Conservation (phyloP, 2,797 vertebrate genomes). For the Anguilla pacifica region DNA sequence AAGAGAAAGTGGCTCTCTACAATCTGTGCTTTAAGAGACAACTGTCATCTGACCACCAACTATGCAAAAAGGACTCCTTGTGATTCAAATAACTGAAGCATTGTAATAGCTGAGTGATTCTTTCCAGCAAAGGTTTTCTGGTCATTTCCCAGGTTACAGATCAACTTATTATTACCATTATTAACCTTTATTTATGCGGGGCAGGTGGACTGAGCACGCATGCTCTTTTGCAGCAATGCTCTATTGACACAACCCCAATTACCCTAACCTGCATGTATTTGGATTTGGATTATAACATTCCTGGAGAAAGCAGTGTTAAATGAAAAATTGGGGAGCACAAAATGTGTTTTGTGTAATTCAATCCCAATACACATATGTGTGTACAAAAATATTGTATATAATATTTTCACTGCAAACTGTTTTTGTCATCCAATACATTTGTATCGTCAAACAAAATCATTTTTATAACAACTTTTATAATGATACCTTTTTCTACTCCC, state of each 20-base stretch:
- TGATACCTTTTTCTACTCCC: no score
- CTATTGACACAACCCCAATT: no score
- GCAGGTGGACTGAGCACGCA: not conserved
- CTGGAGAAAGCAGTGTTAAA: not conserved
- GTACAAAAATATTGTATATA: not conserved
- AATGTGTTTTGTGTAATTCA: not conserved
- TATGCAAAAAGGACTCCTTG: not conserved
- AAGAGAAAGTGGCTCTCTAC: not conserved
- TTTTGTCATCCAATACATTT: no score
- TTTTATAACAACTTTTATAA: no score
- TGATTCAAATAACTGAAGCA: not conserved
- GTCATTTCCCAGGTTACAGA: not conserved
- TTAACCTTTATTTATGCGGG: no score
- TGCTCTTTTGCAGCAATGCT: no score
- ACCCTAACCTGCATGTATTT: no score
- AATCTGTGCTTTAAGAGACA: constrained; percentile 5
- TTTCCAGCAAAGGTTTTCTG: not conserved
- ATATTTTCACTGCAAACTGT: not conserved
- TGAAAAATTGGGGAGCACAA: not conserved
- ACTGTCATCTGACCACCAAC: constrained; percentile 6
- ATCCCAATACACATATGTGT: not conserved
- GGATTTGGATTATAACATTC: not conserved
- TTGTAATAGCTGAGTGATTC: not conserved
- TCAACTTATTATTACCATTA: not conserved
- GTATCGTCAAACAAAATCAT: no score